These are phyloP conservation scores for Pteropus rufus DNA, from an alignment of 2,797 vertebrate species.

Conservation along the genomic window DNA sequence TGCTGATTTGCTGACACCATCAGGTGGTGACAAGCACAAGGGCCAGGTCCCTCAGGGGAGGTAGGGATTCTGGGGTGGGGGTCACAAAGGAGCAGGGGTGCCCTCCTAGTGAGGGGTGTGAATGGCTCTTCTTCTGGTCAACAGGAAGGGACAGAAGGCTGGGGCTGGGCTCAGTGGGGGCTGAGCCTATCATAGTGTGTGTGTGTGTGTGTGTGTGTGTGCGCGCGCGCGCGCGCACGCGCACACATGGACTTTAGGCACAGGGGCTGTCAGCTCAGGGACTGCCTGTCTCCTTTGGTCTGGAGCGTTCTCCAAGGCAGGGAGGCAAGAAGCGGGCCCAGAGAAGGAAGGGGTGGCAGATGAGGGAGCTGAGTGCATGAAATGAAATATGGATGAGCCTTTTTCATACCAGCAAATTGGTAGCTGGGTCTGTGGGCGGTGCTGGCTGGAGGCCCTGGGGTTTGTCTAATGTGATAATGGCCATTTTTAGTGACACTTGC, in stretches of 20 bases:
- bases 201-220: accelerated
- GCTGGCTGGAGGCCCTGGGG: not conserved
- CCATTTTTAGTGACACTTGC: not conserved
- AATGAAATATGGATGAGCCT: not conserved
- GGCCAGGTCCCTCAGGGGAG: not conserved
- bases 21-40: not conserved
- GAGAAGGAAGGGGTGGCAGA: not conserved
- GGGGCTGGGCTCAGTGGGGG: not conserved
- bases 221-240: accelerated
- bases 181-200: not conserved
- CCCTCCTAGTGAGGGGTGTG: not conserved
- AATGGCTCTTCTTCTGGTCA: not conserved
- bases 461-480: not conserved
- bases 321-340: not conserved
- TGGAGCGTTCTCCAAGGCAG: not conserved
- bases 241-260: too few species aligned
- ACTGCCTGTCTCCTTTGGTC: accelerated
- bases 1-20: not conserved
- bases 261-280: not conserved
- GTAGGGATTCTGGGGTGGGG: accelerated
- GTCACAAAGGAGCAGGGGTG: not conserved
- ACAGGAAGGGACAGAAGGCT: not conserved
- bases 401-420: not conserved
- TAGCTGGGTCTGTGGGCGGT: not conserved
- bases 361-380: not conserved